A percentile compares a stretch with the other conserved stretches of the same genome.
phyloP scores from a whole-genome alignment of 1,140 invertebrate species.

The Bombus waltoni region DNA sequence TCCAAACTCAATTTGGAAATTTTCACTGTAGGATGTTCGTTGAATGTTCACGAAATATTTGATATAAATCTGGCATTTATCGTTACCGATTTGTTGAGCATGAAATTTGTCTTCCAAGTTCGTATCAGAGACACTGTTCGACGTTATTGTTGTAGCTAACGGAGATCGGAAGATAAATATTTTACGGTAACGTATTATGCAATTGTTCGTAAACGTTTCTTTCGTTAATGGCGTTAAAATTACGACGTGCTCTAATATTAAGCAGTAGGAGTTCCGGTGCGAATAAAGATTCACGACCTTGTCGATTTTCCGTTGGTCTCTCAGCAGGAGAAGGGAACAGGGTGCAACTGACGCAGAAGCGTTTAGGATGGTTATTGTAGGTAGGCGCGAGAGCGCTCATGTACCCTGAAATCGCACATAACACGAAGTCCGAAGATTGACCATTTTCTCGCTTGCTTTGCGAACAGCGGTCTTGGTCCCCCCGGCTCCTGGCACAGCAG shows the following conservation, averaged over 20 bases:
- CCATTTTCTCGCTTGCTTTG: slow-evolving; percentile 70
- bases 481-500: slow-evolving; percentile 43
- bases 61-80: accelerated
- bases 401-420: slow-evolving; percentile 76
- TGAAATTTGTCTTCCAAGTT: accelerated
- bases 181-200: too few species aligned
- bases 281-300: not conserved
- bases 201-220: too few species aligned
- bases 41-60: accelerated
- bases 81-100: accelerated
- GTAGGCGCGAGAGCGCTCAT: slow-evolving; percentile 73
- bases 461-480: not conserved
- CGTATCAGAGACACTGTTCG: accelerated
- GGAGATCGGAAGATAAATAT: too few species aligned
- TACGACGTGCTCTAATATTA: not conserved
- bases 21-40: too few species aligned
- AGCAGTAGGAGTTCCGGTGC: too few species aligned
- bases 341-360: not conserved
- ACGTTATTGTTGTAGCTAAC: too few species aligned
- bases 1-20: accelerated
- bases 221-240: not conserved
- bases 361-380: slow-evolving; percentile 26
- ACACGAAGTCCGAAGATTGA: slow-evolving; percentile 62
- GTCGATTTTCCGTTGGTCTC: not conserved
- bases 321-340: slow-evolving; percentile 23